phyloP scores from a whole-genome alignment of 2,113 vertebrate species.

The Gambusia holbrooki region DNA sequence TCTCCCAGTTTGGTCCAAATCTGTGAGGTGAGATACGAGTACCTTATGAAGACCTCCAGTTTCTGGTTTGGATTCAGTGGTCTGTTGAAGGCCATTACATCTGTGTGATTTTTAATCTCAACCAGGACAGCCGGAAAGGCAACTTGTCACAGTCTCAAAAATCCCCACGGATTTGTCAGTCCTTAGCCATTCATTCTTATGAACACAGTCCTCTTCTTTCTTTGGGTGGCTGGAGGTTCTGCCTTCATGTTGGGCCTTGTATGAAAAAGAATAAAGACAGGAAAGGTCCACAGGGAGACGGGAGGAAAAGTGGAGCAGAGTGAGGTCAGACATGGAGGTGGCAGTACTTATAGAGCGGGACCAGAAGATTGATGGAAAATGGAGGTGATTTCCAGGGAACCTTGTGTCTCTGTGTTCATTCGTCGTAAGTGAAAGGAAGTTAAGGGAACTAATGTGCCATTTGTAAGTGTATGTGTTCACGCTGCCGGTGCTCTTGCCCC shows the following conservation, averaged over 20 bases:
- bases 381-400: conserved; percentile 50
- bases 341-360: conserved; percentile 4
- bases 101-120: too few species aligned
- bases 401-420: conserved; percentile 13
- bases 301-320: conserved; percentile 44
- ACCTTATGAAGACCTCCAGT: too few species aligned
- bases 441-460: conserved; percentile 20
- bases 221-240: conserved; percentile 21
- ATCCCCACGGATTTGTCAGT: conserved; percentile 46
- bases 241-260: conserved; percentile 3
- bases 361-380: conserved; percentile 58
- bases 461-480: conserved; percentile 18
- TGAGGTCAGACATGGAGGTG: conserved; percentile 53
- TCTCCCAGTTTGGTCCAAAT: too few species aligned
- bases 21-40: too few species aligned
- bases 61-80: too few species aligned
- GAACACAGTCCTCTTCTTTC: neutral
- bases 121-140: too few species aligned
- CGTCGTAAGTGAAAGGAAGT: conserved; percentile 17
- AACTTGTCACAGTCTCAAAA: conserved; percentile 29
- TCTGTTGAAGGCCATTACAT: too few species aligned
- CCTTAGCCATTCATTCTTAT: conserved; percentile 55
- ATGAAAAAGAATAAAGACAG: neutral
- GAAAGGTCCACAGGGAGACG: neutral
- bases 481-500: conserved; percentile 5